phyloP scores from a whole-genome alignment of 2,888 invertebrate species.

The Byasa hedistus region DNA sequence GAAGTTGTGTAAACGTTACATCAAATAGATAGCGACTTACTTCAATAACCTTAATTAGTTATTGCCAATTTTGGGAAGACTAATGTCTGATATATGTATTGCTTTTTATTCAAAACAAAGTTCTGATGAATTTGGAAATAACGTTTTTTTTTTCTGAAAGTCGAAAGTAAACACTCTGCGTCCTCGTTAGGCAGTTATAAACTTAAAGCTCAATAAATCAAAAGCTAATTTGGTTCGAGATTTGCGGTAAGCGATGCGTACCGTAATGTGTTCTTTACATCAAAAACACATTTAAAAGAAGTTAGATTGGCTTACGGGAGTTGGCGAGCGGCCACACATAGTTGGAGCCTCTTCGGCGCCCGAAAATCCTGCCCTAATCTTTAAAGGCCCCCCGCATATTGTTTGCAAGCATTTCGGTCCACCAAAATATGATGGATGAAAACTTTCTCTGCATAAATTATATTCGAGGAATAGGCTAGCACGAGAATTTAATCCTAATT shows the following conservation, averaged over 20 bases:
- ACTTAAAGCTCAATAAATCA: conserved; percentile 56
- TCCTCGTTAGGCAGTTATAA: conserved; percentile 27
- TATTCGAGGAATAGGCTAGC: conserved; percentile 27
- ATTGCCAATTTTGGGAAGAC: conserved; percentile 12
- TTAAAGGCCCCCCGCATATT: conserved; percentile 72
- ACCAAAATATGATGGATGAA: conserved; percentile 69
- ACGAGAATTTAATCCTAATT: conserved; percentile 16
- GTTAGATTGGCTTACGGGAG: conserved; percentile 79
- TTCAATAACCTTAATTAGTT: conserved; percentile 29
- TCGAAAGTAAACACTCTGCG: background rate
- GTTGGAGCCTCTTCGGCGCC: conserved; percentile 70
- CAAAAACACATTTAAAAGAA: conserved; percentile 81
- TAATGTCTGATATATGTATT: background rate
- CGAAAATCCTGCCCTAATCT: conserved; percentile 70
- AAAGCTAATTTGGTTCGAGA: conserved; percentile 72
- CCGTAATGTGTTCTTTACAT: conserved; percentile 77
- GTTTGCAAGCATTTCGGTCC: conserved; percentile 71
- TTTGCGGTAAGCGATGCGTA: conserved; percentile 66
- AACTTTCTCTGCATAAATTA: conserved; percentile 67
- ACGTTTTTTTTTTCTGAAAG: conserved; percentile 9
- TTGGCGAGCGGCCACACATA: conserved; percentile 74
- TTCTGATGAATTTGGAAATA: conserved; percentile 2
- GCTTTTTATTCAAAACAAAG: background rate
- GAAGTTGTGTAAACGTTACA: conserved; percentile 3
- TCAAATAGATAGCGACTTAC: conserved; percentile 20